Percentiles rank a stretch among this genome's conserved stretches.
Evolutionary conservation across 2,113 vertebrate genomes (phyloP).

Genomic region (Piaya cayana): DNA sequence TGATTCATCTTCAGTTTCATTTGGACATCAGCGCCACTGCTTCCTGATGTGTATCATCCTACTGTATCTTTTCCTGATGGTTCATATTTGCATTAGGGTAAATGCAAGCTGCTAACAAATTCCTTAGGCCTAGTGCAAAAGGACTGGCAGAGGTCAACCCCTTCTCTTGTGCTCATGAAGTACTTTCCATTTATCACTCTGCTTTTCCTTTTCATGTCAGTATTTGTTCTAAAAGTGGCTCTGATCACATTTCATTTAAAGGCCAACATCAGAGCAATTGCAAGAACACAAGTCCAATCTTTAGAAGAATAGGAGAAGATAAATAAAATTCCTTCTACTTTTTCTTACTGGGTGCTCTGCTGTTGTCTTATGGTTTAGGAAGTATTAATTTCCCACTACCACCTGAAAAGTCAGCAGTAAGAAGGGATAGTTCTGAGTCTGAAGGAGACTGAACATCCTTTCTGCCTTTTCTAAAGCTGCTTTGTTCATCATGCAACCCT

Average conservation of each 20-base stretch:
- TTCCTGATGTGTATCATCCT: neutral
- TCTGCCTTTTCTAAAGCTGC: neutral
- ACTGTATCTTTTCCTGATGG: neutral
- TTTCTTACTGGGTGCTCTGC: neutral
- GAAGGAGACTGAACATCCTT: neutral
- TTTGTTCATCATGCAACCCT: neutral
- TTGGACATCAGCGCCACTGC: neutral
- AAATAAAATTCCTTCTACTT: neutral
- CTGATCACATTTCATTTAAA: neutral
- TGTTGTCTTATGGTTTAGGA: neutral
- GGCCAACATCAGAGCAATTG: neutral
- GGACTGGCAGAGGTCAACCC: neutral
- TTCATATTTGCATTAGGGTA: neutral
- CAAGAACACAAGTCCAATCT: neutral
- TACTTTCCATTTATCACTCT: neutral
- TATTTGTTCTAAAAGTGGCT: neutral
- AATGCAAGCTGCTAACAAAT: neutral
- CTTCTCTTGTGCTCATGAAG: neutral
- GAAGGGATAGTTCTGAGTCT: neutral
- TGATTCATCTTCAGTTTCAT: neutral
- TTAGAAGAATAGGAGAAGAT: neutral
- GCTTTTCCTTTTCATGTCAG: neutral
- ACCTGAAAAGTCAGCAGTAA: neutral
- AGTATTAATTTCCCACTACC: neutral
- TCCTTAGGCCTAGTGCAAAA: neutral